Base-by-base conservation (phyloP, 2,888 invertebrate genomes). In the Megastigmus dorsalis region DNA sequence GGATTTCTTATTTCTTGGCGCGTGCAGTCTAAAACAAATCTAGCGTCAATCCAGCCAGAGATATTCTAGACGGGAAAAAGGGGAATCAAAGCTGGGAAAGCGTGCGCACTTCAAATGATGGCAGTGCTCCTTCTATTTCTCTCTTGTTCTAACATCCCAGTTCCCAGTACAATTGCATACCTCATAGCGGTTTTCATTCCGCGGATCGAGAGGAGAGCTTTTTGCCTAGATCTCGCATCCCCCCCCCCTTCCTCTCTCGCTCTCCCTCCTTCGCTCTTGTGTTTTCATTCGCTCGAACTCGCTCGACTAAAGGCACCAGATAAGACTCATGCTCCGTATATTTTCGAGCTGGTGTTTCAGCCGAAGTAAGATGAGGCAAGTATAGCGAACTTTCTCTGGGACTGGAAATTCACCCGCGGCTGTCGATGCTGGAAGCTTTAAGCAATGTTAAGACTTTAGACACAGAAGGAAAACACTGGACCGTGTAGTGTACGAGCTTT, bases 201-300 rank as follows among this genome's bases (percentile, higher is more conserved):
- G n/a, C n/a, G n/a, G n/a, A n/a, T n/a, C n/a, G n/a, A n/a, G n/a
- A n/a, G n/a, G n/a, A n/a, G n/a, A n/a, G n/a, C n/a, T n/a, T n/a
- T n/a, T n/a, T n/a, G n/a, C n/a, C n/a, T n/a, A n/a, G n/a, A n/a
- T n/a, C n/a, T n/a, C n/a, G n/a, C n/a, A n/a, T n/a, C n/a, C n/a
- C n/a, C n/a, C n/a, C n/a, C n/a, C 23, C 18, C 23, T n/a, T 1
- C 23, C 30, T 15, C 7, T 6, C 7, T 28, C 43, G 9, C 33
- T 38, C n/a, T 23, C 57, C 7, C 20, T 38, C 10, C 13, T 38
- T 3, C 36, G 23, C 41, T 55, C 20, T 2, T 20, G 72, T 79
- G 75, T 80, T 79, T 79, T 77, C 75, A 78, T 77, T 77, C 74
- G 69, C 74, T n/a, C n/a, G n/a, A n/a, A n/a, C n/a, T n/a, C n/a